A percentile compares a stretch with the other conserved stretches of the same genome.
Conservation (phyloP, 2,113 vertebrate genomes). For the Xiphophorus hellerii region DNA sequence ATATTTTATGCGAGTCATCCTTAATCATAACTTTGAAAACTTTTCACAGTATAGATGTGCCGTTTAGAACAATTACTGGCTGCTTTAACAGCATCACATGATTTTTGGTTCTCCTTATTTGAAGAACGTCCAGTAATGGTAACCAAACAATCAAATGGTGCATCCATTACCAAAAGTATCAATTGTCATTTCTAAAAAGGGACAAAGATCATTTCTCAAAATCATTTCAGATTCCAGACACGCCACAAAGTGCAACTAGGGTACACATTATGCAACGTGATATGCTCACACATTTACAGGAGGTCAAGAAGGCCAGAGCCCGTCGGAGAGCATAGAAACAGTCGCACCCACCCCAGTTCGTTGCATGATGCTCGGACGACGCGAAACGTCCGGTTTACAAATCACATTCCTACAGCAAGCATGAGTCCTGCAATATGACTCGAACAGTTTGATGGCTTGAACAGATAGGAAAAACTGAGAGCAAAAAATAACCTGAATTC, state of each 20-base stretch:
- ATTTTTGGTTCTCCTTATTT: not conserved
- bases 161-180: not conserved
- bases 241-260: slow-evolving; percentile 29
- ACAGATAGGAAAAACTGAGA: slow-evolving; percentile 28
- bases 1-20: no score
- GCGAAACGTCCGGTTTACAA: slow-evolving; percentile 37
- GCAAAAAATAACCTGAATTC: slow-evolving; percentile 51
- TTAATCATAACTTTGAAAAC: no score
- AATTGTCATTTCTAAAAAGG: not conserved
- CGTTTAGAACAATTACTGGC: no score
- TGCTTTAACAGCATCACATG: not conserved
- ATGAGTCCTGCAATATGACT: slow-evolving; percentile 6
- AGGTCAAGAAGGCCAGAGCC: slow-evolving; percentile 61
- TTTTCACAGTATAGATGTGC: no score
- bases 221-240: slow-evolving; percentile 21
- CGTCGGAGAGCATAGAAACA: slow-evolving; percentile 28
- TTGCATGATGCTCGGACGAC: slow-evolving; percentile 36
- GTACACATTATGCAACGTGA: slow-evolving; percentile 68
- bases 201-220: not conserved
- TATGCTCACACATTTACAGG: slow-evolving; percentile 64
- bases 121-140: no score
- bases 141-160: not conserved
- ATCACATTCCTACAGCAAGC: slow-evolving; percentile 25
- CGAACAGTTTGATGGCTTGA: not conserved
- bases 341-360: slow-evolving; percentile 13